phyloP scores from a whole-genome alignment of 2,888 invertebrate species.

The Epiblema foenella region DNA sequence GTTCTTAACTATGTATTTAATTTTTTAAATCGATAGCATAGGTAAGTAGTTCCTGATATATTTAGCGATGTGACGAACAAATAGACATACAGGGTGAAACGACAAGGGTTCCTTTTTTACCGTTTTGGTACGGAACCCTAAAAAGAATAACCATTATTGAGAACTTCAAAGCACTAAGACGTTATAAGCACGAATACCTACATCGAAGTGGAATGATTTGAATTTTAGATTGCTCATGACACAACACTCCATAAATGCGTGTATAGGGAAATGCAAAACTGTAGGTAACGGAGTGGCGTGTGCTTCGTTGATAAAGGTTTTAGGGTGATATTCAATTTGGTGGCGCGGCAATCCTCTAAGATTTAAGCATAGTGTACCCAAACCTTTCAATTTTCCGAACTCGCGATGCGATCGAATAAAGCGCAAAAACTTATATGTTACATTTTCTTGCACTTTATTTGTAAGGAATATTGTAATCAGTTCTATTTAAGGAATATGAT shows the following conservation, averaged over 20 bases:
- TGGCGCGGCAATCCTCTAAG: constrained; percentile 54
- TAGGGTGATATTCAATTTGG: constrained; percentile 68
- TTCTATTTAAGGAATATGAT: no score
- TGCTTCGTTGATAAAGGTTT: constrained; percentile 70
- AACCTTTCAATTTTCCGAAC: background rate
- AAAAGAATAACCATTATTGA: no score
- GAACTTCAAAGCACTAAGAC: background rate
- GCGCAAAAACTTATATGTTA: no score
- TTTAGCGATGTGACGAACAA: no score
- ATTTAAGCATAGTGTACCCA: constrained; percentile 19
- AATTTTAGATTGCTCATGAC: constrained; percentile 51
- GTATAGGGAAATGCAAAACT: constrained; percentile 60
- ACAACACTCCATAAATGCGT: constrained; percentile 66
- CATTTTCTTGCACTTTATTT: no score
- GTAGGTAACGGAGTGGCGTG: constrained; percentile 60
- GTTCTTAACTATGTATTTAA: no score
- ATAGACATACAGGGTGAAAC: no score
- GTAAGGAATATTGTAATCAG: no score
- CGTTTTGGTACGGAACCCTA: no score
- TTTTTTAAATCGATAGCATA: no score
- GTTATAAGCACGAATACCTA: constrained; percentile 24
- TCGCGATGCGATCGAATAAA: background rate
- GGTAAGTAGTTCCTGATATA: no score
- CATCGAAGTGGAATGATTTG: constrained; percentile 51
- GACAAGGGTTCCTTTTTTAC: no score